These are phyloP conservation scores for Hemicentrotus pulcherrimus DNA, from an alignment of 35 echinoderm and acorn worm genomes.

Conservation along the genomic window DNA sequence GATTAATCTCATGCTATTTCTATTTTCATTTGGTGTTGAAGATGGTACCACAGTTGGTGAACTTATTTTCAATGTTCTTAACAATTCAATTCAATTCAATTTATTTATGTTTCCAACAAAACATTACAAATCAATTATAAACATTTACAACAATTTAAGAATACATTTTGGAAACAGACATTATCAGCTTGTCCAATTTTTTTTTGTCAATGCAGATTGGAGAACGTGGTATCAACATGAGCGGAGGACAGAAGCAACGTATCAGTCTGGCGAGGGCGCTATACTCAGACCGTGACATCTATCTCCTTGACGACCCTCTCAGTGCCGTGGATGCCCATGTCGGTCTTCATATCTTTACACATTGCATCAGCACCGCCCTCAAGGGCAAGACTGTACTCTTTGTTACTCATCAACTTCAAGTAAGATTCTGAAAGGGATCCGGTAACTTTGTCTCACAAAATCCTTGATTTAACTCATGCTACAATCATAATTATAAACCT, in stretches of 20 bases:
- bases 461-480: too few relatives aligned
- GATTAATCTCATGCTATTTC: background rate
- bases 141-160: too few relatives aligned
- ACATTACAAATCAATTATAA: too few relatives aligned
- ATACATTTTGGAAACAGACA: too few relatives aligned
- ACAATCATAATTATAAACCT: too few relatives aligned
- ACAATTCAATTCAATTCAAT: too few relatives aligned
- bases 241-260: constrained; percentile 94
- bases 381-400: constrained; percentile 89
- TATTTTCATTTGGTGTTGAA: background rate
- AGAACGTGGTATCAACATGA: constrained; percentile 90
- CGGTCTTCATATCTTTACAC: constrained; percentile 90
- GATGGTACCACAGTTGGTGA: background rate
- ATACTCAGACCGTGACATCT: constrained; percentile 92
- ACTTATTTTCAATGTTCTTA: background rate
- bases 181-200: constrained; percentile 19
- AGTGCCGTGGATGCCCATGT: constrained; percentile 98
- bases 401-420: constrained; percentile 98
- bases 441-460: too few relatives aligned
- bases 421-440: too few relatives aligned
- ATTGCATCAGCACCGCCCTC: constrained; percentile 81
- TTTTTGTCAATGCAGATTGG: constrained; percentile 75
- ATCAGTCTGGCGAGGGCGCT: constrained; percentile 91
- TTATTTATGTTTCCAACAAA: too few relatives aligned
- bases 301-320: constrained; percentile 93